Evolutionary conservation across 2,888 invertebrate genomes (phyloP).

Genomic region (Allophyes oxyacanthae): DNA sequence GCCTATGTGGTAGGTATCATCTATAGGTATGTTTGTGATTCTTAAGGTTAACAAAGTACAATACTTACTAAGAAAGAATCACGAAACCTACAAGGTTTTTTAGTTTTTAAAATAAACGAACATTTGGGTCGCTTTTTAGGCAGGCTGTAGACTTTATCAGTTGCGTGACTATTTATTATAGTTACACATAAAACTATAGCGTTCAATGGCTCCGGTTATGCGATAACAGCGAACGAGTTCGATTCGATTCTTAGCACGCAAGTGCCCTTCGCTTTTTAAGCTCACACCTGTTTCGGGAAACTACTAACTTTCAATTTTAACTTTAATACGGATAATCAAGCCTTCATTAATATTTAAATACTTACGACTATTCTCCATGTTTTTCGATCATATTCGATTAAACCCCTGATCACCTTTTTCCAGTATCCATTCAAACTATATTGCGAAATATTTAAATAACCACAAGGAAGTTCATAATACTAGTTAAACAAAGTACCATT

Average conservation of each 20-base stretch:
- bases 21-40: too few species aligned
- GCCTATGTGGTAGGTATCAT: too few species aligned
- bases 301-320: too few species aligned
- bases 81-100: slow-evolving; percentile 6
- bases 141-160: slow-evolving; percentile 36
- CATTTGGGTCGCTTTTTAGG: slow-evolving; percentile 26
- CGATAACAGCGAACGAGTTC: slow-evolving; percentile 50
- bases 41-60: neutral
- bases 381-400: too few species aligned
- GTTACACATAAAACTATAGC: slow-evolving; percentile 52
- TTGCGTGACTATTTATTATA: slow-evolving; percentile 63
- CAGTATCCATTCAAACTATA: too few species aligned
- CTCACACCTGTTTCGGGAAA: slow-evolving; percentile 33
- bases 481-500: slow-evolving; percentile 1
- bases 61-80: neutral
- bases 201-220: slow-evolving; percentile 51
- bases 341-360: too few species aligned
- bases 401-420: too few species aligned
- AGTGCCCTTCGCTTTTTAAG: slow-evolving; percentile 33
- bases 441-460: neutral
- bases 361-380: too few species aligned
- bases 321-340: too few species aligned
- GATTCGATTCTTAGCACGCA: slow-evolving; percentile 58
- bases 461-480: slow-evolving; percentile 15
- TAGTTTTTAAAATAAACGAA: slow-evolving; percentile 14